Percentiles rank a stretch among this genome's conserved stretches.
phyloP scores from a whole-genome alignment of 1,140 invertebrate genomes.

The Aphelinus certus region DNA sequence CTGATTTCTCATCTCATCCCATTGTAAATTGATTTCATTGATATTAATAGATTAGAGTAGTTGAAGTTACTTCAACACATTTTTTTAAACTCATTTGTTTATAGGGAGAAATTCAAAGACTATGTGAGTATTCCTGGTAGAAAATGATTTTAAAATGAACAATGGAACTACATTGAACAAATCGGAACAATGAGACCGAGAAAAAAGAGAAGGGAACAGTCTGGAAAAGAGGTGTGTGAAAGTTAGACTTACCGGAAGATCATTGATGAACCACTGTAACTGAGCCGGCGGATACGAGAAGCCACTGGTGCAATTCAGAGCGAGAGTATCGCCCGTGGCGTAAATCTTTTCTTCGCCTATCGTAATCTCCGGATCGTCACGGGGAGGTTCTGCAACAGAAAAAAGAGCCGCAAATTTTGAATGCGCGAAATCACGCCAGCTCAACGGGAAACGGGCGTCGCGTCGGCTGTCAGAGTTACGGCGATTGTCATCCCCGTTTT shows the following conservation, averaged over 20 bases:
- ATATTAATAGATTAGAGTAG: too few species aligned
- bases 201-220: too few species aligned
- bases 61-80: too few species aligned
- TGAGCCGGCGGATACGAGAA: slow-evolving; percentile 80
- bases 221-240: not conserved
- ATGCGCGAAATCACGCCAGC: slow-evolving; percentile 18
- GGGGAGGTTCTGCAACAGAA: slow-evolving; percentile 73
- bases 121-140: too few species aligned
- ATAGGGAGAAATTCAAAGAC: too few species aligned
- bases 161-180: too few species aligned
- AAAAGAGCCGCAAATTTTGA: slow-evolving; percentile 25
- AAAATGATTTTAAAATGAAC: too few species aligned
- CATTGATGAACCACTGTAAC: slow-evolving; percentile 85
- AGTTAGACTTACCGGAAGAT: slow-evolving; percentile 73
- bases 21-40: too few species aligned
- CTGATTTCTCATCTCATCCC: too few species aligned
- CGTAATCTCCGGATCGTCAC: slow-evolving; percentile 80
- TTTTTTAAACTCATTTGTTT: too few species aligned
- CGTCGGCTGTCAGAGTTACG: not conserved
- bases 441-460: slow-evolving; percentile 7
- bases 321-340: slow-evolving; percentile 81
- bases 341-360: slow-evolving; percentile 78
- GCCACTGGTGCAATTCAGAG: slow-evolving; percentile 85
- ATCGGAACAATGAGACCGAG: too few species aligned
- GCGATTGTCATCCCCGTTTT: not conserved